Conservation (phyloP, 1,140 invertebrate species). For the Heliothis subflexa region DNA sequence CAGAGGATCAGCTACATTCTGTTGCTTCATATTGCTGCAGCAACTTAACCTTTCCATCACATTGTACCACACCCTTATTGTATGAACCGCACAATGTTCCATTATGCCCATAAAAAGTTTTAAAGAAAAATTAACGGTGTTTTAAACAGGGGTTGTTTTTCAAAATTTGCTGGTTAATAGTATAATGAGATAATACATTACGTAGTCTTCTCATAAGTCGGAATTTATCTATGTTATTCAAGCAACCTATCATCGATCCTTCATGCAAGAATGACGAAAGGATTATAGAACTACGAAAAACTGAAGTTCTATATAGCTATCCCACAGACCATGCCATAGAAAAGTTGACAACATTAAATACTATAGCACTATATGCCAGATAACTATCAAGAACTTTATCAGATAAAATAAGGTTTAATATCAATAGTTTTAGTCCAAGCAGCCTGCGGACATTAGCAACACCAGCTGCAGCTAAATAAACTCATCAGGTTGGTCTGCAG, state of each 20-base stretch:
- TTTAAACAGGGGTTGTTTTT: background rate
- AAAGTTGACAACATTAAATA: no score
- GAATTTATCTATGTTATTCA: no score
- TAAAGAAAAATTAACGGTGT: no score
- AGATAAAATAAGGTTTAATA: background rate
- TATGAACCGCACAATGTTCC: background rate
- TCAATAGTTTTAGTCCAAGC: background rate
- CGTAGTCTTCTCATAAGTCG: no score
- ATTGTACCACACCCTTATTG: slow-evolving; percentile 19
- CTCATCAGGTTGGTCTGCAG: background rate
- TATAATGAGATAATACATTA: no score
- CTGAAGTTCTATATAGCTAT: no score
- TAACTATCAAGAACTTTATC: background rate
- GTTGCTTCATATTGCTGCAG: slow-evolving; percentile 36
- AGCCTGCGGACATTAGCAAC: background rate
- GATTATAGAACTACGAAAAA: no score
- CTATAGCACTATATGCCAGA: background rate
- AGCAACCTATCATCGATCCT: no score
- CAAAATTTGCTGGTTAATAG: no score
- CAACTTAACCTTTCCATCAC: slow-evolving; percentile 39
- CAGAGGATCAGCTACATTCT: slow-evolving; percentile 33
- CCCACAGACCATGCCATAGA: no score
- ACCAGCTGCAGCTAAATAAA: slow-evolving; percentile 23
- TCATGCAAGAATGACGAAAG: no score
- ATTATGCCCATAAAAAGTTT: background rate